Conservation (phyloP, 1,140 invertebrate genomes). For the Pseudoatta argentina region DNA sequence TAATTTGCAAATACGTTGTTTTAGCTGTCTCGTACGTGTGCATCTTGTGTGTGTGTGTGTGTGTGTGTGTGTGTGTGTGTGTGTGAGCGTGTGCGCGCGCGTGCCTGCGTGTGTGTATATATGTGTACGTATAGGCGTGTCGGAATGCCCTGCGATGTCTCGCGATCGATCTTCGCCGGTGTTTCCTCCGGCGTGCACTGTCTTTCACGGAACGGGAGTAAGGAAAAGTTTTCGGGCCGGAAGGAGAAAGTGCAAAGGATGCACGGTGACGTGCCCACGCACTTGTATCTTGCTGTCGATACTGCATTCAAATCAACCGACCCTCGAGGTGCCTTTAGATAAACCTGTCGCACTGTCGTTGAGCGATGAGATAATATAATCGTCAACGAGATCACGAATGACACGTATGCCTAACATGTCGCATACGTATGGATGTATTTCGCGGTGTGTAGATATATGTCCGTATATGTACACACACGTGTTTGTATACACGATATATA, state of each 20-base stretch:
- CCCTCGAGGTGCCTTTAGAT: slow-evolving; percentile 41
- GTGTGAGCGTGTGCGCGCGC: background rate
- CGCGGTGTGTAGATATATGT: slow-evolving; percentile 31
- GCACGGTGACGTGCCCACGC: slow-evolving; percentile 47
- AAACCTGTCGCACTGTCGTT: slow-evolving; percentile 61
- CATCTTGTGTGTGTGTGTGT: background rate
- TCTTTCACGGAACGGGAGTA: slow-evolving; percentile 60
- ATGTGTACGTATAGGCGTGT: slow-evolving; percentile 27
- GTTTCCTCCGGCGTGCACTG: slow-evolving; percentile 56
- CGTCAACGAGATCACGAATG: slow-evolving; percentile 70
- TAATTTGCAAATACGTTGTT: slow-evolving; percentile 56
- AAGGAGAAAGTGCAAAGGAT: slow-evolving; percentile 54
- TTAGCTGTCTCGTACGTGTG: slow-evolving; percentile 16
- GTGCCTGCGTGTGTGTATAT: background rate
- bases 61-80: background rate
- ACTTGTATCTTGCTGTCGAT: slow-evolving; percentile 51
- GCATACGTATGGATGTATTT: slow-evolving; percentile 72
- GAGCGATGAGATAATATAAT: slow-evolving; percentile 69
- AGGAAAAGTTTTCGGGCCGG: slow-evolving; percentile 64
- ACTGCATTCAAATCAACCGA: slow-evolving; percentile 62
- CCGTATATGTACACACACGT: slow-evolving; percentile 69
- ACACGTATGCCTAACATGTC: slow-evolving; percentile 51
- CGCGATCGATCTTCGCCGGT: slow-evolving; percentile 67
- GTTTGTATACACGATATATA: slow-evolving; percentile 66
- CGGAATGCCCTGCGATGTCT: slow-evolving; percentile 60